phyloP scores from a whole-genome alignment of 2,888 invertebrate species.

The Pristionchus japonicus region DNA sequence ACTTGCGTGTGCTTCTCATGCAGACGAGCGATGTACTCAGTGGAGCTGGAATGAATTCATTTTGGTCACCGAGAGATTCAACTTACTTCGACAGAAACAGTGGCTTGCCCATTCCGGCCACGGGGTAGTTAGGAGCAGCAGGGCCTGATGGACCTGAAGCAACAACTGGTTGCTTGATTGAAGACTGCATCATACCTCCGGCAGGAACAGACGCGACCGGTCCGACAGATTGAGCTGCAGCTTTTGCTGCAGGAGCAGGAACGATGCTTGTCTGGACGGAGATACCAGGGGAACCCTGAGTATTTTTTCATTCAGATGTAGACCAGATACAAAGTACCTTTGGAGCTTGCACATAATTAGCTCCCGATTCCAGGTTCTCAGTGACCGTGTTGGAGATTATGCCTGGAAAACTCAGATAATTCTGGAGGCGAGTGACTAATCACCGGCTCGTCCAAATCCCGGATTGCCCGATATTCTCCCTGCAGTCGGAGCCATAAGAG shows the following conservation, averaged over 20 bases:
- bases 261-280: not conserved
- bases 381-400: not conserved
- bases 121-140: not conserved
- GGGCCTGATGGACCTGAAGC: not conserved
- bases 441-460: not conserved
- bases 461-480: not conserved
- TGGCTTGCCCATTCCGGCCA: not conserved
- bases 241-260: not conserved
- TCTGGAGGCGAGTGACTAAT: not conserved
- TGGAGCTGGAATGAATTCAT: not conserved
- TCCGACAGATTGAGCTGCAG: not conserved
- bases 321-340: too few species aligned
- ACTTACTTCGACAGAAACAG: constrained; percentile 29
- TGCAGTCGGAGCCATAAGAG: not conserved
- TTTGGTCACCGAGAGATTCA: too few species aligned
- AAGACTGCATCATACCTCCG: not conserved
- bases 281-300: not conserved
- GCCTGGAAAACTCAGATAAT: not conserved
- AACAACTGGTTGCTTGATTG: not conserved
- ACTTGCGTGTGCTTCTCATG: constrained; percentile 30
- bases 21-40: constrained; percentile 42
- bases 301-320: too few species aligned
- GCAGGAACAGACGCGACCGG: not conserved
- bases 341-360: not conserved
- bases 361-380: not conserved